These are phyloP conservation scores for Yponomeuta plumbellus DNA, from an alignment of 2,888 invertebrate genomes.

Conservation along the genomic window DNA sequence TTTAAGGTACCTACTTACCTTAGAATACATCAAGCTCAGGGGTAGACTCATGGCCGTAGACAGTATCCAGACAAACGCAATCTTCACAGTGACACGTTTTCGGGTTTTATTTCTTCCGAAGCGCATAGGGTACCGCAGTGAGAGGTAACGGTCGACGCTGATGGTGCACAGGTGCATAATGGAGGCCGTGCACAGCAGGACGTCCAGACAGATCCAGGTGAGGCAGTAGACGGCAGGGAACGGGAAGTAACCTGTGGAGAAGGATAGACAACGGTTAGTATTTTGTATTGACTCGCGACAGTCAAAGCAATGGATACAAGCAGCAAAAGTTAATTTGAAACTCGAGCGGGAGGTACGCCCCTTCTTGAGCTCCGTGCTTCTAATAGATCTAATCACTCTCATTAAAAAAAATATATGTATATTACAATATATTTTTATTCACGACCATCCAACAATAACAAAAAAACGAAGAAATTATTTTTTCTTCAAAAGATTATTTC, in stretches of 20 bases:
- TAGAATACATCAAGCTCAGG: conserved; percentile 90
- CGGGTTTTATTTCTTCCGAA: conserved; percentile 93
- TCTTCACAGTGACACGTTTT: conserved; percentile 90
- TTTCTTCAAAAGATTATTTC: too few species aligned
- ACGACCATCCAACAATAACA: too few species aligned
- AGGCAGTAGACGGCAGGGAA: conserved; percentile 90
- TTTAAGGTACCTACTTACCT: conserved; percentile 71
- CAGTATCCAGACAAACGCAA: conserved; percentile 94
- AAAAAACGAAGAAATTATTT: too few species aligned
- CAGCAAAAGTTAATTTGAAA: too few species aligned
- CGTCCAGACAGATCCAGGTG: conserved; percentile 96
- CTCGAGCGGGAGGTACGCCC: too few species aligned
- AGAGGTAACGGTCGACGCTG: conserved; percentile 93
- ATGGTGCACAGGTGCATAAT: conserved; percentile 98
- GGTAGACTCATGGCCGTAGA: conserved; percentile 95
- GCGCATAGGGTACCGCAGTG: conserved; percentile 94
- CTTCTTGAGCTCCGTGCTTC: too few species aligned
- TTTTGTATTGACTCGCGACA: too few species aligned
- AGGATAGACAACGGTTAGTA: neutral
- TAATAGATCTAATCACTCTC: too few species aligned
- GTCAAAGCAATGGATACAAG: too few species aligned
- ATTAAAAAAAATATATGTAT: too few species aligned
- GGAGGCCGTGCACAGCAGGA: conserved; percentile 96
- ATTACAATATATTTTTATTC: too few species aligned
- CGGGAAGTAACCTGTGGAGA: conserved; percentile 85